Conservation (phyloP, 1,140 invertebrate species). For the Reticulitermes speratus region DNA sequence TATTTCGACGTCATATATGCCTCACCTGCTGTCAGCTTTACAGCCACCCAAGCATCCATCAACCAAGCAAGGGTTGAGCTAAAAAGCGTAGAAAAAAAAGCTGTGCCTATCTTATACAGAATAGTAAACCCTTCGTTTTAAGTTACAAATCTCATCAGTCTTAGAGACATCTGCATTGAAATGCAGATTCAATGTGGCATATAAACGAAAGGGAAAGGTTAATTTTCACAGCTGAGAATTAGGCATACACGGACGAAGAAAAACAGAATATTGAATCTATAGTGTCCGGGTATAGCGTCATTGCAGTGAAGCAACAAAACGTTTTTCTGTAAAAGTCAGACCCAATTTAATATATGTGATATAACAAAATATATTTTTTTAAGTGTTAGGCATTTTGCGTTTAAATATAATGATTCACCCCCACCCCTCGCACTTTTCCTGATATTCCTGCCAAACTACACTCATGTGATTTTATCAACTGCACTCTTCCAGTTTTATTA, state of each 20-base stretch:
- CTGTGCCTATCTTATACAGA: not conserved
- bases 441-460: too few relatives aligned
- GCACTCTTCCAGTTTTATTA: too few relatives aligned
- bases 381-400: too few relatives aligned
- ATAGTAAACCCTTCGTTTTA: not conserved
- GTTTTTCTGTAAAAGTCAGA: too few relatives aligned
- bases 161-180: conserved; percentile 12
- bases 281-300: too few relatives aligned
- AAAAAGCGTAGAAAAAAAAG: not conserved
- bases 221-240: conserved; percentile 5
- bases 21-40: not conserved
- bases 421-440: too few relatives aligned
- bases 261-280: not conserved
- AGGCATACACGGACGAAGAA: not conserved
- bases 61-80: not conserved
- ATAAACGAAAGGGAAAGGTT: not conserved
- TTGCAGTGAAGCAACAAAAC: too few relatives aligned
- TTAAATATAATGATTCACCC: too few relatives aligned
- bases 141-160: not conserved
- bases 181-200: not conserved
- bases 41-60: conserved; percentile 13
- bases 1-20: not conserved
- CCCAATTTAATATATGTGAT: too few relatives aligned
- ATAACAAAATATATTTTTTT: too few relatives aligned
- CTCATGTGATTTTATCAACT: too few relatives aligned